These are phyloP conservation scores for Periophthalmus magnuspinnatus DNA, from an alignment of 2,797 vertebrate species.

Conservation along the genomic window DNA sequence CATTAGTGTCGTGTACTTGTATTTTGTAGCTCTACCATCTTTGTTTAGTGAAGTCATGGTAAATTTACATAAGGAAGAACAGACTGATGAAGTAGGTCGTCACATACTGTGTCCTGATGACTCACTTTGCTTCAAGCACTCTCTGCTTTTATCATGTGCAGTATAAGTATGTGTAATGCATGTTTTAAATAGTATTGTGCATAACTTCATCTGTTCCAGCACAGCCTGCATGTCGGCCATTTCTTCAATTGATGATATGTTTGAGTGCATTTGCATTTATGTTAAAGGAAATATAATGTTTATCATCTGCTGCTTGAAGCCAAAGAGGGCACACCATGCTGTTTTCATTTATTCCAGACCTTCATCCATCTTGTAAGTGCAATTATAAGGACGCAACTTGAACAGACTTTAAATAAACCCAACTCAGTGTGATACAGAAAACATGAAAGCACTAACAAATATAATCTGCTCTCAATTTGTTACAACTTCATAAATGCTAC, in stretches of 20 bases:
- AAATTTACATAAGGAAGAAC: not conserved
- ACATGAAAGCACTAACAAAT: constrained; percentile 13
- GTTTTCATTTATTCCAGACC: constrained; percentile 17
- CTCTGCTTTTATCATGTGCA: not conserved
- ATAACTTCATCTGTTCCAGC: not conserved
- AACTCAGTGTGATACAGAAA: constrained; percentile 17
- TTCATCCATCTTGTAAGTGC: constrained; percentile 39
- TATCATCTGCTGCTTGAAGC: constrained; percentile 20
- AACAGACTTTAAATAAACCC: constrained; percentile 54
- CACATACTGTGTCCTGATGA: constrained; percentile 9
- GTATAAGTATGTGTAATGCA: not conserved
- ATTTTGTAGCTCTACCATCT: not conserved
- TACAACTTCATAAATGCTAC: constrained; percentile 19
- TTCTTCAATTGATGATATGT: not conserved
- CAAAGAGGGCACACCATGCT: constrained; percentile 2
- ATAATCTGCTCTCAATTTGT: constrained; percentile 18
- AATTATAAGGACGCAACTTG: constrained; percentile 41
- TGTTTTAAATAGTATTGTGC: not conserved
- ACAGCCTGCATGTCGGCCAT: not conserved
- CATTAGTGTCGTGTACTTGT: not conserved
- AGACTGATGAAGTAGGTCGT: constrained; percentile 8
- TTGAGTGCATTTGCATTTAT: not conserved
- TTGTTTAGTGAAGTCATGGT: not conserved
- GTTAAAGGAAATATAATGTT: not conserved
- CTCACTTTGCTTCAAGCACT: not conserved